Percentiles rank a stretch among this genome's conserved stretches.
Evolutionary conservation across 2,888 invertebrate species (phyloP).

Genomic region (Morinoia aosen): DNA sequence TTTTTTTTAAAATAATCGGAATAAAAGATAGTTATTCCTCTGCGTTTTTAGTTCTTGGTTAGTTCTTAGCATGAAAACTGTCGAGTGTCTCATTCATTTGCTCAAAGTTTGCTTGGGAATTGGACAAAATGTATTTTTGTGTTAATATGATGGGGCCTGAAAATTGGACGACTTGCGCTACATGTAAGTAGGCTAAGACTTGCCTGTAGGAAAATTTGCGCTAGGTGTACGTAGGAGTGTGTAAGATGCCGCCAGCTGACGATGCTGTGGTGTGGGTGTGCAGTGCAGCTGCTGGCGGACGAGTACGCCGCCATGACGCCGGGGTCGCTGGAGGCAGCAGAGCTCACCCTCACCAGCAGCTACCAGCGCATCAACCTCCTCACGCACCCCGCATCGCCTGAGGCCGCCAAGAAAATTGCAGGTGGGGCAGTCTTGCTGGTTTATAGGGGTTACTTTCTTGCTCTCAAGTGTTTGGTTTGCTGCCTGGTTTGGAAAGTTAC

Average conservation of each 20-base stretch:
- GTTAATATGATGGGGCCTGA: too few species aligned
- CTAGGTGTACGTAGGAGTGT: too few species aligned
- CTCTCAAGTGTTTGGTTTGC: too few species aligned
- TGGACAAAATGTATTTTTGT: too few species aligned
- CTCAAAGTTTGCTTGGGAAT: too few species aligned
- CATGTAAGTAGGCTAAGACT: background rate
- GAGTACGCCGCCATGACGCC: slow-evolving; percentile 96
- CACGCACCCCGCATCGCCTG: slow-evolving; percentile 86
- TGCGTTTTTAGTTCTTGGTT: too few species aligned
- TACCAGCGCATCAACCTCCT: slow-evolving; percentile 85
- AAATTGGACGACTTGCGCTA: background rate
- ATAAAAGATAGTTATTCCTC: too few species aligned
- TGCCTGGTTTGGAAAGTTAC: too few species aligned
- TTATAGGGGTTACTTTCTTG: too few species aligned
- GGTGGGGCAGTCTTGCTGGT: slow-evolving; percentile 75
- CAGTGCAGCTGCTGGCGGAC: slow-evolving; percentile 92
- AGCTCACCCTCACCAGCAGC: slow-evolving; percentile 84
- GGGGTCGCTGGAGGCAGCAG: slow-evolving; percentile 90
- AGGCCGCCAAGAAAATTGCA: slow-evolving; percentile 89
- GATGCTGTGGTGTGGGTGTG: slow-evolving; percentile 60
- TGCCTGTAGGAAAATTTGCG: background rate
- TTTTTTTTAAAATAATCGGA: too few species aligned
- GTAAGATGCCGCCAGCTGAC: background rate
- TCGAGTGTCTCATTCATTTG: too few species aligned
- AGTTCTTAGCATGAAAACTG: too few species aligned